Evolutionary conservation across 53 echinoderm and acorn worm species (phyloP), one percentile per base, ranked within the genome.

Genomic region (Antedon mediterranea): DNA sequence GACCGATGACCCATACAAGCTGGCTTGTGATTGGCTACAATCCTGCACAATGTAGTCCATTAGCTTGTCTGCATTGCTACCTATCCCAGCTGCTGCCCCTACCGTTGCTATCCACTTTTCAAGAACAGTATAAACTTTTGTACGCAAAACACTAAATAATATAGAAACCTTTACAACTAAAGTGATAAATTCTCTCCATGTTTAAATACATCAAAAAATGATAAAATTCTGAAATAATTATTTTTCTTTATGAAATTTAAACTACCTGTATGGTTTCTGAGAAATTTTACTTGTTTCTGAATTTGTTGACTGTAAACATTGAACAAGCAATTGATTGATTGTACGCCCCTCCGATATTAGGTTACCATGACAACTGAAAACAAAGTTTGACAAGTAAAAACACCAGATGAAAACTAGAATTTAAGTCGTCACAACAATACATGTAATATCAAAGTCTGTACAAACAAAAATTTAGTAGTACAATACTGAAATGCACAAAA

Each of bases 291-390:
- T 30, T 29, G 77, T 76, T 72, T 32, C 74, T 72, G 13, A 71
- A 34, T 34, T 72, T 72, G 85, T 90, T 85, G 85, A 90, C 32
- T 77, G 82, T 30, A 87, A 79, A 43, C 87, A 37, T 77, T 90
- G 87, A 34, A 90, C 30, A n/a, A 87, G 76, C 34, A 90, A 72
- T 74, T 85, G 78, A 79, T 90, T 90, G 82, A 90, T 80, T 33
- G 80, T 74, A 31, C 78, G 34, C 34, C 85, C 85, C 71, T 90
- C 85, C 13, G 79, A 79, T 20, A 87, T 34, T 34, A 90, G 84
- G 43, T 90, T 85, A 71, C 80, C 43, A 71, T 79, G 73, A 74
- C 90, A 90, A 77, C 90, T 90, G 73, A 0, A 80, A 32, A 37
- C 4, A 6, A 37, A 4, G 11, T 6, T 37, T 6, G 11, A 4